Evolutionary conservation across 2,113 vertebrate genomes (phyloP).

Genomic region (Brienomyrus longianalis): DNA sequence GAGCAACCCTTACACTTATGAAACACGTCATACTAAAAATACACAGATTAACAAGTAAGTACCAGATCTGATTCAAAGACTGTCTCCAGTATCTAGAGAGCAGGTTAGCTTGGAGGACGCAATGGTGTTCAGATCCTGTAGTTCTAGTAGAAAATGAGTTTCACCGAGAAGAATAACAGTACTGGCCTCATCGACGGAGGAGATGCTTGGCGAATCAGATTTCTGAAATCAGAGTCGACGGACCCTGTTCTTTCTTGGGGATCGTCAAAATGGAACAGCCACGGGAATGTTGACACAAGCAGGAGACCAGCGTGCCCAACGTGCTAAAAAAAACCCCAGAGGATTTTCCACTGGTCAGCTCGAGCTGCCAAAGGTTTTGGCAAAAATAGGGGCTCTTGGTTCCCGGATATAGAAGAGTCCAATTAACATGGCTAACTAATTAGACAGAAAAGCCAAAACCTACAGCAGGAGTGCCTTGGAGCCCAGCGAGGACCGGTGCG

Average conservation of each 20-base stretch:
- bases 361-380: constrained; percentile 6
- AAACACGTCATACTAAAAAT: neutral
- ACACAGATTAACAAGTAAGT: neutral
- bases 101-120: neutral
- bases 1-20: neutral
- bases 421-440: constrained; percentile 13
- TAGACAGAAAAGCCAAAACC: constrained; percentile 26
- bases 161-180: neutral
- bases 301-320: neutral
- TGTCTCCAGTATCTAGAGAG: neutral
- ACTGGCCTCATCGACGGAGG: neutral
- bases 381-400: constrained; percentile 17
- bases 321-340: neutral
- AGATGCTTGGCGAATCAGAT: neutral
- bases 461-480: constrained; percentile 3
- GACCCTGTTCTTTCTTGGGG: neutral
- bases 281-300: neutral
- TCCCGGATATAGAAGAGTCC: neutral
- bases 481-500: neutral
- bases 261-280: neutral
- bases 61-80: neutral
- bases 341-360: neutral
- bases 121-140: neutral
- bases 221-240: neutral
- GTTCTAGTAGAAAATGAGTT: neutral